These are phyloP conservation scores for Tigriopus japonicus DNA, from an alignment of 1,140 invertebrate genomes.

Conservation along the genomic window DNA sequence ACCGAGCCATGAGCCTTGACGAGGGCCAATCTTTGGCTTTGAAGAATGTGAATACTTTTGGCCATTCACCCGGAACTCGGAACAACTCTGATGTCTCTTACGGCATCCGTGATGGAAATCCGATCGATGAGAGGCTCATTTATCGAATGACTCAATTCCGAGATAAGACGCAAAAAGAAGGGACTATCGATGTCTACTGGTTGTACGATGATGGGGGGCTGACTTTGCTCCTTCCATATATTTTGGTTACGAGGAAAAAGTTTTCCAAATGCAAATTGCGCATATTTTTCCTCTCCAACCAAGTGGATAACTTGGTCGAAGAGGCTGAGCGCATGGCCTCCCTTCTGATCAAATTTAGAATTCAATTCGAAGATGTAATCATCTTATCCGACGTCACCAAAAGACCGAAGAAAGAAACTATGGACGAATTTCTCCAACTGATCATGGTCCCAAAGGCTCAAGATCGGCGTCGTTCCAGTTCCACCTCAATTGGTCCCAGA, in stretches of 20 bases:
- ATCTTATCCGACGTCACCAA: conserved; percentile 70
- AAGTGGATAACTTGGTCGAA: conserved; percentile 28
- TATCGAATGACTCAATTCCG: conserved; percentile 11
- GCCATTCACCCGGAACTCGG: too few species aligned
- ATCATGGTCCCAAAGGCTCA: conserved; percentile 32
- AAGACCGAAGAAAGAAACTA: conserved; percentile 43
- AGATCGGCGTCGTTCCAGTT: too few species aligned
- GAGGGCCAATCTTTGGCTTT: too few species aligned
- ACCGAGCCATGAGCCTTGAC: too few species aligned
- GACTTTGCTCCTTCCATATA: conserved; percentile 77
- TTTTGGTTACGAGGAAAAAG: conserved; percentile 59
- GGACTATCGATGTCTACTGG: conserved; percentile 46
- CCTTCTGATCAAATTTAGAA: conserved; percentile 74
- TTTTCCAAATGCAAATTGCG: conserved; percentile 70
- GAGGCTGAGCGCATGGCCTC: conserved; percentile 56
- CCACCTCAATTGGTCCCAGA: background rate
- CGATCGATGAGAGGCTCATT: background rate
- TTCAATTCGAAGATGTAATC: conserved; percentile 70
- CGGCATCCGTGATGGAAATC: too few species aligned
- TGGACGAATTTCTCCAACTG: conserved; percentile 46
- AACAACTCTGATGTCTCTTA: too few species aligned
- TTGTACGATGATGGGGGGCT: conserved; percentile 43
- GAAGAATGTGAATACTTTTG: too few species aligned
- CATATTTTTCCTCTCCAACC: conserved; percentile 72
- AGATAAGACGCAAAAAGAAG: conserved; percentile 24